These are phyloP conservation scores for Dendrolimus punctatus DNA, from an alignment of 1,140 invertebrate genomes.

Conservation along the genomic window DNA sequence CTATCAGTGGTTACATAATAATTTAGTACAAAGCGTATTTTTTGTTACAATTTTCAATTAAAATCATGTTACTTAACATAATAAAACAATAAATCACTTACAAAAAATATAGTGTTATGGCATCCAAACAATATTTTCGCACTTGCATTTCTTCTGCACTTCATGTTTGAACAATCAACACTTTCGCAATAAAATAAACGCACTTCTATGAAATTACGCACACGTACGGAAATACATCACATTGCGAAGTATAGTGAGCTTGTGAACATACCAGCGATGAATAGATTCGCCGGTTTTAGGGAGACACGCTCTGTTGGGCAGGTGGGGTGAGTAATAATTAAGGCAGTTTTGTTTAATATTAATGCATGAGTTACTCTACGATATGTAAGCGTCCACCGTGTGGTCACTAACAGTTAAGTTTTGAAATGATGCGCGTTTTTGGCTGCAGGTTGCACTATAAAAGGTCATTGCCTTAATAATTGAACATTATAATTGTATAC, in stretches of 20 bases:
- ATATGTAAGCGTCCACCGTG: constrained; percentile 8
- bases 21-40: too few relatives aligned
- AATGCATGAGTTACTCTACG: constrained; percentile 52
- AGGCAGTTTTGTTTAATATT: constrained; percentile 62
- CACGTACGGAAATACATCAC: not conserved
- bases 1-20: too few relatives aligned
- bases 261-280: constrained; percentile 48
- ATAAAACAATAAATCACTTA: constrained; percentile 37
- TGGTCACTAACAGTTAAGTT: not conserved
- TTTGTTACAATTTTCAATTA: too few relatives aligned
- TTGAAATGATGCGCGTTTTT: too few relatives aligned
- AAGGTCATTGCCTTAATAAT: too few relatives aligned
- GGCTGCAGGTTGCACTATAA: too few relatives aligned
- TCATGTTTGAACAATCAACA: constrained; percentile 29
- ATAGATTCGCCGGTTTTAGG: constrained; percentile 66
- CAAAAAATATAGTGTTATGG: constrained; percentile 66
- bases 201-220: constrained; percentile 2
- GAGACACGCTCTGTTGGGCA: constrained; percentile 69
- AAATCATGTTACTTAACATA: not conserved
- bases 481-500: too few relatives aligned
- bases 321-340: constrained; percentile 72
- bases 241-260: constrained; percentile 20
- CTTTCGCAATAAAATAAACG: not conserved
- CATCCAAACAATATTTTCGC: constrained; percentile 61
- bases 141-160: constrained; percentile 47